Base-by-base conservation (phyloP, 2,797 vertebrate genomes). In the Balearica regulorum region DNA sequence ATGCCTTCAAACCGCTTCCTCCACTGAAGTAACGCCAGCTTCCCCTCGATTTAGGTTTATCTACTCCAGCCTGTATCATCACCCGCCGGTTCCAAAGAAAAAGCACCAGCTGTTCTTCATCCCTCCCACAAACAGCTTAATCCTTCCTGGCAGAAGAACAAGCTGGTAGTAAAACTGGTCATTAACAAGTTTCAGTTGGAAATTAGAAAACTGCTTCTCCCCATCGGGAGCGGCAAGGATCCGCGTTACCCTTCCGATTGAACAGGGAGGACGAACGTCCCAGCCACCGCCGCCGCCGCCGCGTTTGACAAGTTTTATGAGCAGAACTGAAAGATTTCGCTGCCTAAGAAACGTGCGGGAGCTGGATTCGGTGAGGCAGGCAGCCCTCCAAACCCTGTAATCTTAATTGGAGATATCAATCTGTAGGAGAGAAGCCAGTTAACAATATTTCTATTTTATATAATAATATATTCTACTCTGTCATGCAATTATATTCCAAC, bases 111-210 rank as follows among this genome's bases (percentile, higher is more conserved):
- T 94, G 96, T 60, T 96, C 90, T 62, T 35, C 80, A 58, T 62
- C 92, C 92, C 83, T 87, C 92, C 89, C 86, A 83, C 94, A 90
- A 96, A 92, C 88, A 64, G 88, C 94, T 92, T 92, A 93, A 96
- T 96, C 95, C 94, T 93, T 60, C 80, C 82, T 96, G 95, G 93
- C 96, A 93, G 80, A 35, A 43, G 89, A 54, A 88, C 93, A 93
- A 92, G 83, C 46, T 33, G 65, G 11, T 24, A 5, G 81, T 17
- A 72, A 54, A 90, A 73, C 3, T 4, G 16, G 44, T 61, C 66
- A 21, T 93, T 94, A 93, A 75, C 29, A 62, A 71, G 68, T 83
- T 76, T 19, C 48, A 53, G 48, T 37, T 51, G 89, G 70, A 64
- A 94, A 65, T 26, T 12, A 77, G 64, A 41, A 69, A 78, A 5